Percentiles rank a stretch among this genome's conserved stretches.
Conservation (phyloP, 1,140 invertebrate genomes). For the Chymomyza costata region DNA sequence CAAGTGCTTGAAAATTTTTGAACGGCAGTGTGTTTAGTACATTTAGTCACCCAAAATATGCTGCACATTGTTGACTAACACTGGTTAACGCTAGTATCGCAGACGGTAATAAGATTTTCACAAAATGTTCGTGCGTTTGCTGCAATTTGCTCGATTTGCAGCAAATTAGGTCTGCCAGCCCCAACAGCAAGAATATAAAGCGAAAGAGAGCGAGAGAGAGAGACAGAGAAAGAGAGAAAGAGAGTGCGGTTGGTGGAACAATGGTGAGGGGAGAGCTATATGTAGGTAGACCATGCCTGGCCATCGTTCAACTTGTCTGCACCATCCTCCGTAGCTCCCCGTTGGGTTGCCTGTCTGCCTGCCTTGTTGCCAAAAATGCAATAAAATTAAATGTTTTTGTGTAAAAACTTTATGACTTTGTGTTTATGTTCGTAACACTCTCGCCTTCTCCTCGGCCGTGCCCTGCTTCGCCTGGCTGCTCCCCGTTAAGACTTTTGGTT, state of each 20-base stretch:
- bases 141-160: constrained; percentile 66
- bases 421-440: constrained; percentile 66
- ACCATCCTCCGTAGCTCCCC: constrained; percentile 9
- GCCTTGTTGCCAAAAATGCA: constrained; percentile 70
- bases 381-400: constrained; percentile 72
- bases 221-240: no score
- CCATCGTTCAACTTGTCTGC: constrained; percentile 4
- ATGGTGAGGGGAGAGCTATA: constrained; percentile 31
- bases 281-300: constrained; percentile 49
- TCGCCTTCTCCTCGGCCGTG: constrained; percentile 19
- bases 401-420: constrained; percentile 71
- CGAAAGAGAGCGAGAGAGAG: no score
- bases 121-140: constrained; percentile 24
- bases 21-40: no score
- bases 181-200: constrained; percentile 7
- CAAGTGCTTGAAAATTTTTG: constrained; percentile 17
- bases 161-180: constrained; percentile 61
- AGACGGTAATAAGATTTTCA: no score
- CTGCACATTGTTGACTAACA: no score
- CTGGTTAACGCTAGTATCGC: no score
- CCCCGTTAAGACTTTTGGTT: constrained; percentile 35
- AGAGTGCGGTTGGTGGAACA: no score
- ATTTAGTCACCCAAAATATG: no score
- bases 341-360: constrained; percentile 44
- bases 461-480: constrained; percentile 18